Percentiles rank a stretch among this genome's conserved stretches.
phyloP scores from a whole-genome alignment of 2,113 vertebrate species.

The Aptenodytes patagonicus region DNA sequence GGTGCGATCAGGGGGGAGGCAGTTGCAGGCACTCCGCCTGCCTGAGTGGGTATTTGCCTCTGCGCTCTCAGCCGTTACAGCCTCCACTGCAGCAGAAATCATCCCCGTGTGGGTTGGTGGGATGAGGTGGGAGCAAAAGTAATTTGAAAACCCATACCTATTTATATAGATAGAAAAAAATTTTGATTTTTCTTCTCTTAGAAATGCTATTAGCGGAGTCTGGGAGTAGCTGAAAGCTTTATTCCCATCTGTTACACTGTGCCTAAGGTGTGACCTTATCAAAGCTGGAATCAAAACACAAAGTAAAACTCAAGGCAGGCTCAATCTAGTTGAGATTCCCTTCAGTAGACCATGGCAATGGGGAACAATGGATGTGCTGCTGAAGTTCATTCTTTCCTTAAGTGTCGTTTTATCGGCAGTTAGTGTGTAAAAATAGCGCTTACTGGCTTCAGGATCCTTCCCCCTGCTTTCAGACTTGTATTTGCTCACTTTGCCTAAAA shows the following conservation, averaged over 20 bases:
- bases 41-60: slow-evolving; percentile 28
- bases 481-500: background rate
- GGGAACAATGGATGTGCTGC: slow-evolving; percentile 62
- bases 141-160: background rate
- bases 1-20: background rate
- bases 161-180: slow-evolving; percentile 31
- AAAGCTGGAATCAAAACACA: slow-evolving; percentile 73
- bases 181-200: slow-evolving; percentile 39
- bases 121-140: slow-evolving; percentile 22
- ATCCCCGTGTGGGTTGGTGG: slow-evolving; percentile 38
- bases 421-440: background rate
- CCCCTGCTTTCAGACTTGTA: background rate
- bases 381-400: slow-evolving; percentile 18
- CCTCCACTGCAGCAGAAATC: slow-evolving; percentile 42
- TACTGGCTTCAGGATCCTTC: background rate
- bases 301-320: slow-evolving; percentile 70
- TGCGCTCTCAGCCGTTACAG: slow-evolving; percentile 1
- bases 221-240: slow-evolving; percentile 68
- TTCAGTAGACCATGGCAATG: slow-evolving; percentile 59
- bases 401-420: background rate
- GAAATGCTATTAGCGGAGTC: slow-evolving; percentile 50
- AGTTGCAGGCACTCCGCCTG: background rate
- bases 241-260: slow-evolving; percentile 67
- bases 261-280: slow-evolving; percentile 77
- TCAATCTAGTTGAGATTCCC: slow-evolving; percentile 70